Base-by-base conservation (phyloP, 2,888 invertebrate genomes). In the Sminthurinus aureus region DNA sequence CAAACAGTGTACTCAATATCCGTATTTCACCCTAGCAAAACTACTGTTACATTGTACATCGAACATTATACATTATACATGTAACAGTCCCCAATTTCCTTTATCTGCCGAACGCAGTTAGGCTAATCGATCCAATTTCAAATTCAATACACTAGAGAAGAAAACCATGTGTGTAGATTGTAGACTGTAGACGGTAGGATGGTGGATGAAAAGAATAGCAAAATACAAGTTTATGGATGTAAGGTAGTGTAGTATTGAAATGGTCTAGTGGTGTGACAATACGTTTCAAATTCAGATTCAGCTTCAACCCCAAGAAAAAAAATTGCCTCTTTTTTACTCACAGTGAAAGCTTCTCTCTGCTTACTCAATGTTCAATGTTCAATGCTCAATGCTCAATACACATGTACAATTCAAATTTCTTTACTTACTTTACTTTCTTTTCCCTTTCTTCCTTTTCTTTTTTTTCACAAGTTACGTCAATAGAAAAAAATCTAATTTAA, bases 41-140 rank as follows among this genome's bases (percentile, higher is more conserved):
- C 1, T 4, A 38, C 1, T 38, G 38, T 6, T n/a, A n/a, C n/a
- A n/a, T 38, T 38, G 38, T 1, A 38, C 6, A 38, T 38, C 38
- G 1, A 6, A n/a, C n/a, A n/a, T n/a, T n/a, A n/a, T n/a, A n/a
- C n/a, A n/a, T n/a, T 38, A 38, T 38, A 38, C 38, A 4, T 38
- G 38, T 66, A 66, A 76, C 9, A 76, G 58, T 52, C 22, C 58
- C 76, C 76, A 76, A 58, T 76, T 76, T 76, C 15, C 15, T 58
- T 71, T 76, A 58, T 58, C 58, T 58, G 52, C 20, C 52, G 20
- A 76, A 24, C 13, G 20, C 12, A 52, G 22, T n/a, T 51, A 52
- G 50, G 22, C 76, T 52, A 76, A 76, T 76, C 76, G 76, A 76
- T 76, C 73, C 58, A 58, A 58, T 58, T 18, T 18, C 58, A 58